phyloP scores from a whole-genome alignment of 2,888 invertebrate species.

The Diaprepes abbreviatus region DNA sequence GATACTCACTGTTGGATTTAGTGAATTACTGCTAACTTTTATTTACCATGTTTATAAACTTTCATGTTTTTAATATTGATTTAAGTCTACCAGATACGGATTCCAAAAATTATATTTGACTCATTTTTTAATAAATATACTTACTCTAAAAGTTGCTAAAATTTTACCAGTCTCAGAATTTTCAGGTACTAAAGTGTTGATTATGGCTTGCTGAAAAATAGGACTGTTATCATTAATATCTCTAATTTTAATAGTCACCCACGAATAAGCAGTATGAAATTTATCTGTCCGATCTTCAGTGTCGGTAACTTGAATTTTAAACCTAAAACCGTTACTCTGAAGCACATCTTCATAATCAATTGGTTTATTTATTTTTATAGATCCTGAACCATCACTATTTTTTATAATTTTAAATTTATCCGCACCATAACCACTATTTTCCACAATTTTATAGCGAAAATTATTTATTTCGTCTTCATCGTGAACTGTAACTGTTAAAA shows the following conservation, averaged over 20 bases:
- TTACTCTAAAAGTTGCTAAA: slow-evolving; percentile 82
- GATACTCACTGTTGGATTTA: too few relatives aligned
- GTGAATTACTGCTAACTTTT: too few relatives aligned
- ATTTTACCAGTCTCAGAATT: slow-evolving; percentile 92
- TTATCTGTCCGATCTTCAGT: slow-evolving; percentile 97
- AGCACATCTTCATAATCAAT: slow-evolving; percentile 94
- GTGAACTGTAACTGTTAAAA: slow-evolving; percentile 93
- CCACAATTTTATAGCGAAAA: slow-evolving; percentile 91
- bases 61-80: slow-evolving; percentile 70
- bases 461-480: slow-evolving; percentile 97
- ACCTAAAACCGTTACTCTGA: slow-evolving; percentile 95
- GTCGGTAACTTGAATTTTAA: slow-evolving; percentile 94
- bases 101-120: background rate
- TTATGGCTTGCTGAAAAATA: slow-evolving; percentile 92
- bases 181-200: slow-evolving; percentile 91
- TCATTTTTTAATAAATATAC: background rate
- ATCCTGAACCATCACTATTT: slow-evolving; percentile 95
- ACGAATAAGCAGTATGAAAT: slow-evolving; percentile 95
- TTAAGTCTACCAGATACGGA: background rate
- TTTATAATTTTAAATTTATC: slow-evolving; percentile 97
- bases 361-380: slow-evolving; percentile 94
- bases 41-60: too few relatives aligned
- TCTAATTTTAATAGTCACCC: slow-evolving; percentile 92
- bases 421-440: slow-evolving; percentile 94
- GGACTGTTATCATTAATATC: slow-evolving; percentile 98